Evolutionary conservation across 1,140 invertebrate species (phyloP), one percentile per base, ranked within the genome.

Genomic region (Nebria ingens): DNA sequence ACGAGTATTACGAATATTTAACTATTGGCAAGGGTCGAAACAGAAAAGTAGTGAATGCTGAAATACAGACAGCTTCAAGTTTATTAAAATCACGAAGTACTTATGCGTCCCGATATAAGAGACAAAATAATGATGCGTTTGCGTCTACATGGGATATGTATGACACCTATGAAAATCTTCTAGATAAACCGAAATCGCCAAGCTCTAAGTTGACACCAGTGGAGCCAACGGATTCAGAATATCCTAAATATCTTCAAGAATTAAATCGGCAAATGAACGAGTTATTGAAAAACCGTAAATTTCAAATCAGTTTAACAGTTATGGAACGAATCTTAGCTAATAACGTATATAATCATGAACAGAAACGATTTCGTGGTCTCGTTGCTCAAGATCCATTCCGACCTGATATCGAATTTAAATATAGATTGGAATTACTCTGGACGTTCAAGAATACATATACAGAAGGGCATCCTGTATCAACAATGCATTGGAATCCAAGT

Each of bases 101-200:
- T 0, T 74, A 80, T 15, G 73, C 80, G 0, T 70, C 73, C 2
- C 68, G 74, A 34, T 67, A 75, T 1, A 68, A 72, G 54, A 79
- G 75, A 12, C 72, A 68, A 50, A 79, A 84, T 64, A 73, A 73
- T 9, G 71, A 71, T 3, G 74, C 76, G 0, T 84, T 82, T 62
- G 83, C 84, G 0, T 86, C 84, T 3, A 75, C 82, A 59, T 89
- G 84, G 78, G 80, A 85, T 51, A 84, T 87, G 78, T 78, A 79
- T 58, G 85, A 87, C 59, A 82, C 79, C 0, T 86, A 79, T 58
- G 68, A 71, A 20, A 65, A 67, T 20, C 63, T 76, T 60, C 6
- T 2, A 69, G 40, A 45, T 17, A 6, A 9, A 45, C 40, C 40
- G 6, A 6, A 34, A 6, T 9, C n/a, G 0, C 29, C 38, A 23